Evolutionary conservation across 2,888 invertebrate genomes (phyloP).

Genomic region (Caenorhabditis sulstoni): DNA sequence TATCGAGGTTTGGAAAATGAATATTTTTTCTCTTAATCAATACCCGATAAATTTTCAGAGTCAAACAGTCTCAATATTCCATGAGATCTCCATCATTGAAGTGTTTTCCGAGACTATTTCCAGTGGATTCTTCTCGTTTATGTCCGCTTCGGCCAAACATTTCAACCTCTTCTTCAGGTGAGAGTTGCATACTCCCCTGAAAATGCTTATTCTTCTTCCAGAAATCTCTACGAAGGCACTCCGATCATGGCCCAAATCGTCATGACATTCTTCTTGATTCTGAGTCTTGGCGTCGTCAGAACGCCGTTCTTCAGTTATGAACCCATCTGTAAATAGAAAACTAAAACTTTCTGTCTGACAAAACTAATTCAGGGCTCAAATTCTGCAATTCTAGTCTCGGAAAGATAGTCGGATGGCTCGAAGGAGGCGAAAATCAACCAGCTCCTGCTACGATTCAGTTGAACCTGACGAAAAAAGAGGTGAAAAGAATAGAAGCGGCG

Average conservation of each 20-base stretch:
- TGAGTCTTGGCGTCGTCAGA: constrained; percentile 48
- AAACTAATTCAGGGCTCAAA: constrained; percentile 47
- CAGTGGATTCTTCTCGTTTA: constrained; percentile 48
- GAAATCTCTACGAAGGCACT: constrained; percentile 53
- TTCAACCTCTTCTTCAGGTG: constrained; percentile 52
- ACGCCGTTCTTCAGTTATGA: constrained; percentile 58
- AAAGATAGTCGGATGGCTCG: constrained; percentile 46
- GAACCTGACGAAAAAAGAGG: constrained; percentile 30
- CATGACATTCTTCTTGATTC: constrained; percentile 51
- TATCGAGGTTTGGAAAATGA: constrained; percentile 32
- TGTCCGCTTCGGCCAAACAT: constrained; percentile 45
- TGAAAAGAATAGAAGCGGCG: constrained; percentile 42
- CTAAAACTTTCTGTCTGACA: not conserved
- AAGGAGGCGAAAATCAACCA: constrained; percentile 16
- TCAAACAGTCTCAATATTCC: constrained; percentile 55
- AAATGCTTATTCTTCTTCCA: not conserved
- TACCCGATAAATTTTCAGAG: constrained; percentile 18
- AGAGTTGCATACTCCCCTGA: not conserved
- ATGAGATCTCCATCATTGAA: constrained; percentile 57
- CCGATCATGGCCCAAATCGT: constrained; percentile 60
- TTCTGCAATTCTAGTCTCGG: constrained; percentile 47
- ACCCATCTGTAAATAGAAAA: constrained; percentile 37
- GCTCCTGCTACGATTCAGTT: constrained; percentile 5
- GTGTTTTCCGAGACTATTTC: constrained; percentile 53
- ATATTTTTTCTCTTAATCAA: too few species aligned